Conservation (phyloP, 1,140 invertebrate genomes). For the Caenorhabditis remanei region DNA sequence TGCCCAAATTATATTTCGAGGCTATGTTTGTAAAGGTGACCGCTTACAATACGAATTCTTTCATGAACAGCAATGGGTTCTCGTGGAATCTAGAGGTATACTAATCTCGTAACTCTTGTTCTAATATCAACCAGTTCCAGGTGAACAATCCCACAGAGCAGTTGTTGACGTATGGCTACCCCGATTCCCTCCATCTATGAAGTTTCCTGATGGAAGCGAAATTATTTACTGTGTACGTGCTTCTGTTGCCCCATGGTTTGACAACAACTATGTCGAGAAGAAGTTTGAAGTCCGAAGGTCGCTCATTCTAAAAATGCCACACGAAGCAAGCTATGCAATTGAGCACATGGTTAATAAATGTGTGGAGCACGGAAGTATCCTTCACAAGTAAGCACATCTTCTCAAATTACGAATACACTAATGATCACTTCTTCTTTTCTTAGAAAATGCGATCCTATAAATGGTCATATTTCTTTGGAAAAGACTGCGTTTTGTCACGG, state of each 20-base stretch:
- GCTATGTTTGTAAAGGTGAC: constrained; percentile 57
- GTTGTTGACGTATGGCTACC: constrained; percentile 64
- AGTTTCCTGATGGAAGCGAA: constrained; percentile 55
- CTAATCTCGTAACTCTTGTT: background rate
- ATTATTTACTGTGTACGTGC: constrained; percentile 63
- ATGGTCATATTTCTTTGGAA: constrained; percentile 62
- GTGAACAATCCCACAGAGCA: constrained; percentile 45
- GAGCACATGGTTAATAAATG: constrained; percentile 64
- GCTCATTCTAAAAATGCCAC: constrained; percentile 59
- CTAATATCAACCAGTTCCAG: background rate
- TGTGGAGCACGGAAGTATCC: constrained; percentile 60
- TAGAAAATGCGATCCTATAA: constrained; percentile 63
- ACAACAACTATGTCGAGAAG: constrained; percentile 64
- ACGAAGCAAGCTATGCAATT: constrained; percentile 44
- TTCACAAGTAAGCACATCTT: constrained; percentile 52
- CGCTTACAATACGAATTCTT: constrained; percentile 65
- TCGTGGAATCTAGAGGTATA: constrained; percentile 56
- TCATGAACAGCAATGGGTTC: constrained; percentile 64
- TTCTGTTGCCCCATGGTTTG: constrained; percentile 62
- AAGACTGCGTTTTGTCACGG: constrained; percentile 55
- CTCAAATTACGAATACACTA: background rate
- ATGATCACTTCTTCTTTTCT: background rate
- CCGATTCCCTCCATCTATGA: constrained; percentile 62
- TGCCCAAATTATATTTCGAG: constrained; percentile 61
- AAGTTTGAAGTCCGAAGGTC: constrained; percentile 59